These are phyloP conservation scores for Flexamia atlantica DNA, from an alignment of 2,888 invertebrate species.

Conservation along the genomic window DNA sequence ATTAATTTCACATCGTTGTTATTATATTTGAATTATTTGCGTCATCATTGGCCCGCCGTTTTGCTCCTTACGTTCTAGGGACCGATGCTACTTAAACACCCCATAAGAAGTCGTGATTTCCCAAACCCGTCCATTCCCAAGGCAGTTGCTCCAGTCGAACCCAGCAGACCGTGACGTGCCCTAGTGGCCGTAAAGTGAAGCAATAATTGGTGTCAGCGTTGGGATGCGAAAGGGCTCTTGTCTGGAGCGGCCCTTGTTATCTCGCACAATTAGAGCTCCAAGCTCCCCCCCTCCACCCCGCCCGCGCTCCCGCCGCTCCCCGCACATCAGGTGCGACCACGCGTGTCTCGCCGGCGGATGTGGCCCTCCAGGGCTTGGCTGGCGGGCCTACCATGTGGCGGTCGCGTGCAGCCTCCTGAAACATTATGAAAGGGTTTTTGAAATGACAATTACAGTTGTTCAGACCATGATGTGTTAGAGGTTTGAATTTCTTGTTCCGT, in stretches of 20 bases:
- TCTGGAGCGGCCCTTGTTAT: slow-evolving; percentile 25
- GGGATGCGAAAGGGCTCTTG: slow-evolving; percentile 27
- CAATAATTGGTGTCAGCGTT: slow-evolving; percentile 20
- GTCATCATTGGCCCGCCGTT: too few species aligned
- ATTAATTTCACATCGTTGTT: too few species aligned
- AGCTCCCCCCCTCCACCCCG: background rate
- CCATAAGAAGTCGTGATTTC: too few species aligned
- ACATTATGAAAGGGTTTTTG: background rate
- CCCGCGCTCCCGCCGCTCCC: background rate
- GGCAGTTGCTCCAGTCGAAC: background rate
- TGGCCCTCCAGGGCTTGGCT: background rate
- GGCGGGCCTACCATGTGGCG: background rate
- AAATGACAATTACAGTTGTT: too few species aligned
- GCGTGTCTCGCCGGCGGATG: slow-evolving; percentile 2
- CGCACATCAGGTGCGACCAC: background rate
- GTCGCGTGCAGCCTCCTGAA: background rate
- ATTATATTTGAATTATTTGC: too few species aligned
- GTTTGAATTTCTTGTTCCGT: too few species aligned
- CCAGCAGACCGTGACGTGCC: background rate
- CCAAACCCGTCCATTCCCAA: background rate
- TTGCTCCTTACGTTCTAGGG: too few species aligned
- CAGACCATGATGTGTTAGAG: too few species aligned
- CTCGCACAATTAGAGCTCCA: slow-evolving; percentile 36
- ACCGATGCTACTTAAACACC: too few species aligned
- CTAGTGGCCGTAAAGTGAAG: slow-evolving; percentile 24